Conservation (phyloP, 2,113 vertebrate species). For the Sphyrna mokarran region DNA sequence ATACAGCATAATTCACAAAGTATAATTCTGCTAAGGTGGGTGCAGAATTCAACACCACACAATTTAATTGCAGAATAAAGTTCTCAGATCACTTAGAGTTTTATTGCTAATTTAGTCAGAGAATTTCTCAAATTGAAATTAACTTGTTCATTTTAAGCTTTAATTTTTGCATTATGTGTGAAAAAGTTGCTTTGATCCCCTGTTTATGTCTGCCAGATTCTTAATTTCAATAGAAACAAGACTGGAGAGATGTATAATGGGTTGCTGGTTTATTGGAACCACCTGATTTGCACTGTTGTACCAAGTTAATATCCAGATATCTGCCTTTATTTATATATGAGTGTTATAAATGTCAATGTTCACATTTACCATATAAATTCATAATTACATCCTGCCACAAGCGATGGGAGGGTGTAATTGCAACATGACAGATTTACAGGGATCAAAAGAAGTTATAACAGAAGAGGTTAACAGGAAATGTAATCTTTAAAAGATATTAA, state of each 20-base stretch:
- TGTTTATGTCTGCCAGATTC: background rate
- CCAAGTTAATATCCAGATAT: background rate
- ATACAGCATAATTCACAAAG: no score
- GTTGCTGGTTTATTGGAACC: background rate
- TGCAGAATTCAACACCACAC: no score
- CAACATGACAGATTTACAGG: background rate
- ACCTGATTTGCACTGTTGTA: background rate
- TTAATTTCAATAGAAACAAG: background rate
- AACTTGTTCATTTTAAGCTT: background rate
- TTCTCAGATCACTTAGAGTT: no score
- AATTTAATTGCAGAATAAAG: no score
- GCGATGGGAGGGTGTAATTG: background rate
- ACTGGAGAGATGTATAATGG: background rate
- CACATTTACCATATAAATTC: background rate
- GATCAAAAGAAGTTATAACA: background rate
- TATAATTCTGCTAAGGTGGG: no score
- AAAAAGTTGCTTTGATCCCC: background rate
- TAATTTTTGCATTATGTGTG: no score
- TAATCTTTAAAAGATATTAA: background rate
- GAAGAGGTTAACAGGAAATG: background rate
- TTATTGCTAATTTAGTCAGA: no score
- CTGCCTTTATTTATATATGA: background rate
- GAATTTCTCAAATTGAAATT: background rate
- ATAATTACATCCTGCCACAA: background rate
- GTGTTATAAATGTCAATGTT: background rate